Evolutionary conservation across 2,888 invertebrate genomes (phyloP), one percentile per base, ranked within the genome.

Genomic region (Coleophora deauratella): DNA sequence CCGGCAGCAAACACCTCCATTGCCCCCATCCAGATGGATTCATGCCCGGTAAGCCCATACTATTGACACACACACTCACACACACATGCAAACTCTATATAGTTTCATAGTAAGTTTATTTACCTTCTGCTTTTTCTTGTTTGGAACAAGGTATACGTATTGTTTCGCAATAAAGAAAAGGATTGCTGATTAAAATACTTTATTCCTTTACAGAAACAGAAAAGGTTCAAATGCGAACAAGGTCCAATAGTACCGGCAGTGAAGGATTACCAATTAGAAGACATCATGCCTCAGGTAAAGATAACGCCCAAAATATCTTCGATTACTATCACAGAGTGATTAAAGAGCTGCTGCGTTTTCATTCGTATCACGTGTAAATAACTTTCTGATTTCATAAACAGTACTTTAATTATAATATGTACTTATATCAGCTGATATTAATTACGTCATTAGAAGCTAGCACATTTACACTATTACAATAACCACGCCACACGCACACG

Each of bases 1-100:
- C 92, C 60, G 93, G 93, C 81, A 91, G 93, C 86, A 91, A 90
- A 72, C 90, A 91, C 78, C 88, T 93, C 61, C 93, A 93, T 81
- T 93, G 93, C 72, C 91, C 91, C 57, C 92, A 91, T 48, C 93
- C 93, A 54, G 80, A 87, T 58, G 90, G 88, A 72, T 89, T 81
- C 78, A 80, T 62, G 66, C 78, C 80, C 67, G 86, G 86, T 86
- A 50, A 46, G 64, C 49, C 12, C 11, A 31, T 31, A 3, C 21
- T 21, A 4, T 21, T 21, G 3, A 21, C 21, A 21, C 21, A 21
- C 21, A 21, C 6, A 21, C 21, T n/a, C 21, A 21, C 6, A 3
- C 6, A 21, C 21, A 21, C 21, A 21, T n/a, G n/a, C n/a, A n/a
- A n/a, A n/a, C n/a, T n/a, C n/a, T n/a, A n/a, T n/a, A n/a, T n/a